phyloP scores from a whole-genome alignment of 2,113 vertebrate species.

The Antechinus stuartii region DNA sequence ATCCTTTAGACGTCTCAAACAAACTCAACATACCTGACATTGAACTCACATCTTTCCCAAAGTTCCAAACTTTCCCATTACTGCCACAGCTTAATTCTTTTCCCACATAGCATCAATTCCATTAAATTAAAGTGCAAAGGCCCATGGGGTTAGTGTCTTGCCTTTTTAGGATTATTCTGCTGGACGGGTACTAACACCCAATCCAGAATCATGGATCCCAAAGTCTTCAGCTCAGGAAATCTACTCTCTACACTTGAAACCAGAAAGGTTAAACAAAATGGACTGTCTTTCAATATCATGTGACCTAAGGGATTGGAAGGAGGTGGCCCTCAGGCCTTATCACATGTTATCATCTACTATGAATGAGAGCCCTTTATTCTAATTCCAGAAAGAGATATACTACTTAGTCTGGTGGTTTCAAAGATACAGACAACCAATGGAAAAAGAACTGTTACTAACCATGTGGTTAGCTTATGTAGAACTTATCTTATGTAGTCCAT shows the following conservation, averaged over 20 bases:
- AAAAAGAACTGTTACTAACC: neutral
- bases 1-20: neutral
- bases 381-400: neutral
- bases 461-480: neutral
- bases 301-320: neutral
- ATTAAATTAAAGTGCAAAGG: neutral
- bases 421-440: neutral
- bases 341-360: neutral
- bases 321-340: neutral
- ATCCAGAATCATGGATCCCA: neutral
- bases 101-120: neutral
- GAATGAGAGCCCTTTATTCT: neutral
- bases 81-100: neutral
- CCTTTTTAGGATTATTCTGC: neutral
- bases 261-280: neutral
- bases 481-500: neutral
- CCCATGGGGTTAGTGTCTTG: neutral
- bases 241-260: neutral
- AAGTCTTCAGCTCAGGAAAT: neutral
- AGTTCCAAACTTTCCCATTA: neutral
- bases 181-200: neutral
- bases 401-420: neutral
- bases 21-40: neutral
- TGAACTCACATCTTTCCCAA: neutral
- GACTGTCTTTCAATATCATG: neutral